Evolutionary conservation across 2,888 invertebrate genomes (phyloP).

Genomic region (Caenorhabditis afra): DNA sequence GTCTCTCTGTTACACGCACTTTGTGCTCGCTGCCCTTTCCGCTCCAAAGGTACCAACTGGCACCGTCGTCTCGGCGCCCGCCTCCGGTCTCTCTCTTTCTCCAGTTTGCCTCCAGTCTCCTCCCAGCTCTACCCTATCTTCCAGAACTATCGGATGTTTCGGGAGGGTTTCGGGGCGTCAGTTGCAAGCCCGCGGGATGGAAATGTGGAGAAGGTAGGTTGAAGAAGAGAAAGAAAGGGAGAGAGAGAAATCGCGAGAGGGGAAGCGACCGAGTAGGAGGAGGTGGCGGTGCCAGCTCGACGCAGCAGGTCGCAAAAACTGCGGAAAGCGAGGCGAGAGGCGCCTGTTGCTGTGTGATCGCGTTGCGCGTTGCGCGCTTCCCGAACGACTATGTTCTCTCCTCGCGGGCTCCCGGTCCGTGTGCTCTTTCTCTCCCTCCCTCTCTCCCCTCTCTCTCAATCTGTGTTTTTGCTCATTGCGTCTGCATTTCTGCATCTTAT

Average conservation of each 20-base stretch:
- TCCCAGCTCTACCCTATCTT: background rate
- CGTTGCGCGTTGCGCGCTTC: conserved; percentile 9
- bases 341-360: conserved; percentile 29
- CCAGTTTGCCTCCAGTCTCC: too few species aligned
- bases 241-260: too few species aligned
- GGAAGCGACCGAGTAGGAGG: background rate
- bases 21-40: conserved; percentile 11
- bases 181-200: conserved; percentile 30
- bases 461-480: conserved; percentile 2
- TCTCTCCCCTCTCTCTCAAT: background rate
- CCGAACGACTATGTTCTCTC: conserved; percentile 39
- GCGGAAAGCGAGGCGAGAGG: conserved; percentile 10
- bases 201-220: background rate
- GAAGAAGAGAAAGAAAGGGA: too few species aligned
- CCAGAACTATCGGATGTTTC: conserved; percentile 6
- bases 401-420: conserved; percentile 9
- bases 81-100: too few species aligned
- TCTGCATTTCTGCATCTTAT: background rate
- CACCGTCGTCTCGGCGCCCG: background rate
- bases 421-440: background rate
- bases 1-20: conserved; percentile 18
- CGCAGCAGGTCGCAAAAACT: conserved; percentile 31
- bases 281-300: conserved; percentile 15
- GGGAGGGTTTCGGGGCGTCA: conserved; percentile 38
- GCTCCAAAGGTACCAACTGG: conserved; percentile 4